Evolutionary conservation across 2,888 invertebrate species (phyloP), one percentile per base, ranked within the genome.

Genomic region (Spisula subtruncata): DNA sequence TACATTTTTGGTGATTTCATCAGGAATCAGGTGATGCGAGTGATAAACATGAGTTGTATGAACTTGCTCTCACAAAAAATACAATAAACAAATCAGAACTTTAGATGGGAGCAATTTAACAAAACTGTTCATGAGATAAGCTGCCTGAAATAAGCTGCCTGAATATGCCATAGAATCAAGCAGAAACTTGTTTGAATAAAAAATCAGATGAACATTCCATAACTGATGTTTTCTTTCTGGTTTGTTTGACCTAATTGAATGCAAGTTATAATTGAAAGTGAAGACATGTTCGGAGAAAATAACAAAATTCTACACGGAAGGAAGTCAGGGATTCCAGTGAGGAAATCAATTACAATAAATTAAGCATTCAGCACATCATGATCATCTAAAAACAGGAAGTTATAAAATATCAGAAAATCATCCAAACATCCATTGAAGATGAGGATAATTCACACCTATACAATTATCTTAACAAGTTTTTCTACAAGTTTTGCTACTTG

Each of bases 321-420:
- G 35, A 18, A 8, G 60, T 32, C n/a, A n/a, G n/a, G n/a, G n/a
- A n/a, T n/a, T n/a, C n/a, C n/a, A n/a, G n/a, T n/a, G n/a, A n/a
- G n/a, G 32, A 35, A 75, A 35, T 12, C 75, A 75, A 75, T 75
- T 75, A 75, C 25, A 32, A 75, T 75, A 75, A 35, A 75, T n/a
- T n/a, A n/a, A n/a, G 14, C 32, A 75, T 35, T 5, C 75, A 41
- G 8, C 41, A 75, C 35, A 75, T 35, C 29, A 32, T 32, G 5
- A n/a, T 41, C 41, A 41, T 66, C 25, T 75, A 32, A 6, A 35
- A 35, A 32, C 75, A 32, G 5, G 0, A 75, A 75, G 75, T 75
- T 32, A 35, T 32, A 32, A 32, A 75, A 32, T 75, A 32, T 35
- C 75, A 32, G 16, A 75, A 32, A 35, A 32, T 35, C 75, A 18